Conservation (phyloP, 2,797 vertebrate species). For the Coluber constrictor region DNA sequence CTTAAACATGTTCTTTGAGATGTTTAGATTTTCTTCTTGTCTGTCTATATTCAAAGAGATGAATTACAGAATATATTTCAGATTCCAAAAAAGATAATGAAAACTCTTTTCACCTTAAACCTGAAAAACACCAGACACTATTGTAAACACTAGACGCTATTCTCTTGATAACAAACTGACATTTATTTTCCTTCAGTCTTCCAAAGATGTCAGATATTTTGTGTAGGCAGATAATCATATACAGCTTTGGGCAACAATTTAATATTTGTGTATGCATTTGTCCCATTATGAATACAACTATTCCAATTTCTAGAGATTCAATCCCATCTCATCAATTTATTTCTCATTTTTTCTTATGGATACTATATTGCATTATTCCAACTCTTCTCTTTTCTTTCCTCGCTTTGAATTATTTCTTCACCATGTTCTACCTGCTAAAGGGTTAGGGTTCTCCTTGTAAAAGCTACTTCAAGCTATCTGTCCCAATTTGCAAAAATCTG, state of each 20-base stretch:
- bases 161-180: conserved; percentile 3
- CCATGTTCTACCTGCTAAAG: background rate
- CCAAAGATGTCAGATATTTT: conserved; percentile 49
- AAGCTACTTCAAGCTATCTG: conserved; percentile 30
- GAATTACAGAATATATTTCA: conserved; percentile 26
- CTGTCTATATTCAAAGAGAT: background rate
- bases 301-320: conserved; percentile 35
- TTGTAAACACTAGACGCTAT: background rate
- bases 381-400: conserved; percentile 28
- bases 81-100: background rate
- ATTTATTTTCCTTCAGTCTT: conserved; percentile 41
- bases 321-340: conserved; percentile 30
- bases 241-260: conserved; percentile 55
- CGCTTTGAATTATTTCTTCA: conserved; percentile 36
- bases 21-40: background rate
- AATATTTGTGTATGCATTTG: conserved; percentile 51
- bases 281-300: conserved; percentile 12
- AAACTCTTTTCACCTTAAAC: conserved; percentile 19
- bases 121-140: conserved; percentile 29
- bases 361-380: conserved; percentile 36
- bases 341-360: conserved; percentile 36
- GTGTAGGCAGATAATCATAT: conserved; percentile 51
- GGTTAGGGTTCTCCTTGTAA: background rate
- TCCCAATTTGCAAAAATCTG: conserved; percentile 28
- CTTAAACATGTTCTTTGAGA: background rate